A percentile compares a stretch with the other conserved stretches of the same genome.
Evolutionary conservation across 2,888 invertebrate genomes (phyloP).

Genomic region (Ornithoptera alexandrae): DNA sequence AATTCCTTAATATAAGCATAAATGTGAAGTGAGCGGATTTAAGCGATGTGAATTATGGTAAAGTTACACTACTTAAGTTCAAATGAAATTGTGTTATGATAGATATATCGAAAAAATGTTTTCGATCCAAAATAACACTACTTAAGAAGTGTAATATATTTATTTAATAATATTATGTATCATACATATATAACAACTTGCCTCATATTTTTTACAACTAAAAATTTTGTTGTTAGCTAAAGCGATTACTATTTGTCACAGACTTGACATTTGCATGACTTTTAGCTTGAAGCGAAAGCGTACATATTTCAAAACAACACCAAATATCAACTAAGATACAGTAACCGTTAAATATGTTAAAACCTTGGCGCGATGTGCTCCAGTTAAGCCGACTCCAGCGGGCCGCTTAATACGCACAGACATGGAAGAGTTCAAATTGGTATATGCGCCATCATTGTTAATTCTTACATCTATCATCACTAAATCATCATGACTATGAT

Average conservation of each 20-base stretch:
- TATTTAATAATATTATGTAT: not conserved
- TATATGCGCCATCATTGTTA: not conserved
- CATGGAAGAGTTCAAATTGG: conserved; percentile 52
- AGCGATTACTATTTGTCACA: not conserved
- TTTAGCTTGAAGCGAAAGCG: not conserved
- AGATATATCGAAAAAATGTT: too few species aligned
- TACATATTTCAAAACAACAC: not conserved
- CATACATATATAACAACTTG: not conserved
- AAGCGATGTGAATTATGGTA: not conserved
- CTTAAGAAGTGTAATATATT: not conserved
- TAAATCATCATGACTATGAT: not conserved
- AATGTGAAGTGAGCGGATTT: not conserved
- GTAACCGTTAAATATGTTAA: conserved; percentile 21
- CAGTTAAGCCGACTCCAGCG: conserved; percentile 51
- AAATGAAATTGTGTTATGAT: not conserved
- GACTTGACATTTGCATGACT: not conserved
- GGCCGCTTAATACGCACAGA: conserved; percentile 59
- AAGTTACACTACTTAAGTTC: not conserved
- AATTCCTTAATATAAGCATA: not conserved
- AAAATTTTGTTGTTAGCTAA: not conserved
- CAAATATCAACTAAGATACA: conserved; percentile 8
- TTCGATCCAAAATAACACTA: not conserved
- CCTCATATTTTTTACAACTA: not conserved
- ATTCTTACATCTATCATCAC: not conserved
- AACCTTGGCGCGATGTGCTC: conserved; percentile 58